Conservation (phyloP, 2,797 vertebrate species). For the Antrozous pallidus region DNA sequence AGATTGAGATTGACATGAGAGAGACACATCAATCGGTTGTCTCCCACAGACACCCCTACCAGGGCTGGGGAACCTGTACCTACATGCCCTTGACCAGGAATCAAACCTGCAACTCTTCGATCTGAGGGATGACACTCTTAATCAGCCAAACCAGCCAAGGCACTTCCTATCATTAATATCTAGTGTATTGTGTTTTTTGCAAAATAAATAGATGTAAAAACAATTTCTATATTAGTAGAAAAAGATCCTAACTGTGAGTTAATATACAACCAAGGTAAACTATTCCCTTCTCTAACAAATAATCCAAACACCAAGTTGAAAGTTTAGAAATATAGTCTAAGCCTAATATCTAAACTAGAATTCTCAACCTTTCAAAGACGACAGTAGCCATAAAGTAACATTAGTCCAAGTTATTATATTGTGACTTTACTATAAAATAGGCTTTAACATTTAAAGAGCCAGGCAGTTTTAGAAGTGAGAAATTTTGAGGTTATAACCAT, state of each 20-base stretch:
- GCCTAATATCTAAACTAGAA: conserved; percentile 25
- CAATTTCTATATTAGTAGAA: not conserved
- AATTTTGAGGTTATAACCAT: not conserved
- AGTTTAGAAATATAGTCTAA: not conserved
- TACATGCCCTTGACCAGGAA: too few species aligned
- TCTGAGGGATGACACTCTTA: too few species aligned
- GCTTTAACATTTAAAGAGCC: not conserved
- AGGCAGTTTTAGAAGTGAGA: not conserved
- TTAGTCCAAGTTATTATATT: not conserved
- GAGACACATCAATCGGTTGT: too few species aligned
- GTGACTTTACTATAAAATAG: not conserved
- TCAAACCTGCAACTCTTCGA: too few species aligned
- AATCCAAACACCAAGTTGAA: not conserved
- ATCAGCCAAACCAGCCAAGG: too few species aligned
- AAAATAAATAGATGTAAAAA: not conserved
- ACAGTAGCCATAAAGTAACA: not conserved
- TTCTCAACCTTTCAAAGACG: not conserved
- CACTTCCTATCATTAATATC: not conserved
- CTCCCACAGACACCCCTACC: too few species aligned
- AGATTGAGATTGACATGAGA: too few species aligned
- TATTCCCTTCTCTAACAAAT: not conserved
- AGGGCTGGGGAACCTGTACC: too few species aligned
- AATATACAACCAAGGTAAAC: not conserved
- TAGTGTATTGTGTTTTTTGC: not conserved
- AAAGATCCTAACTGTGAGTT: not conserved